Conservation (phyloP, 1,140 invertebrate species). For the Laupala kohalensis region DNA sequence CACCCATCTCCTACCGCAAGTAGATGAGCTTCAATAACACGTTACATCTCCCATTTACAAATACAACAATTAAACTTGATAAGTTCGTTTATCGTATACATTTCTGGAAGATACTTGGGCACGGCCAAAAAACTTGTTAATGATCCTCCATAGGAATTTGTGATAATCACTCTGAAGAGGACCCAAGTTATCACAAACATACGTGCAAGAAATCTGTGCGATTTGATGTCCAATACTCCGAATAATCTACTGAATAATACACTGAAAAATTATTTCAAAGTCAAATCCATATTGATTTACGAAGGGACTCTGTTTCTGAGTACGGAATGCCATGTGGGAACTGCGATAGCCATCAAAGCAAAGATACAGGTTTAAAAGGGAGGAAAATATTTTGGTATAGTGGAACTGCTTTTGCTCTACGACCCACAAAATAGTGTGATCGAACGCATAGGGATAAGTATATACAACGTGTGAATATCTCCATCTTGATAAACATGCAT, state of each 20-base stretch:
- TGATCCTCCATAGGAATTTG: background rate
- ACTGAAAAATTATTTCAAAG: background rate
- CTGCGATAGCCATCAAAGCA: background rate
- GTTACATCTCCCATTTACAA: too few species aligned
- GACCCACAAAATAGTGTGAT: background rate
- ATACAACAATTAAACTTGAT: too few species aligned
- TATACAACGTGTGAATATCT: background rate
- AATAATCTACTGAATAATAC: background rate
- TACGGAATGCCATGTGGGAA: background rate
- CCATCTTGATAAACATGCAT: background rate
- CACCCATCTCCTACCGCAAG: too few species aligned
- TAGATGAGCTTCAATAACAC: too few species aligned
- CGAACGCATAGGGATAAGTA: background rate
- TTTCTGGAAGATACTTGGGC: background rate
- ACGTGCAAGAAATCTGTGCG: background rate
- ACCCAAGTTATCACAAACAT: background rate
- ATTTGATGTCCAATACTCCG: background rate
- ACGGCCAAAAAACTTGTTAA: background rate
- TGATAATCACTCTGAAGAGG: background rate
- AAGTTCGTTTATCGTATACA: slow-evolving; percentile 17
- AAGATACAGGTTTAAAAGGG: background rate
- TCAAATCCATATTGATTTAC: background rate
- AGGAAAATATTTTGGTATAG: background rate
- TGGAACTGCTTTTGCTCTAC: background rate
- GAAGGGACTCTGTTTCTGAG: background rate